These are phyloP conservation scores for Abrostola tripartita DNA, from an alignment of 2,888 invertebrate genomes.

Conservation along the genomic window DNA sequence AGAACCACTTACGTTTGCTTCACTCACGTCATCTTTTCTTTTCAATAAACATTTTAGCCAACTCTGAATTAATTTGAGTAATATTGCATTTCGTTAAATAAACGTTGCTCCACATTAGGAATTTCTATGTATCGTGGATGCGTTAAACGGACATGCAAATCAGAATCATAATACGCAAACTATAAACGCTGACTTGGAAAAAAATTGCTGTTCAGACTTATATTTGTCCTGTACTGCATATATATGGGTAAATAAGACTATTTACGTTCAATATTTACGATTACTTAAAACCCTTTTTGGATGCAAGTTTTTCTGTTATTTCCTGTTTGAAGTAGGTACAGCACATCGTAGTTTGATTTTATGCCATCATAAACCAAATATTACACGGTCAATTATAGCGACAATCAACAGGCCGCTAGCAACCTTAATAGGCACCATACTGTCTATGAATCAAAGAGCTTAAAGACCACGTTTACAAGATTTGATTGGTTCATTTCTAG, in stretches of 20 bases:
- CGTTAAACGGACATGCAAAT: no score
- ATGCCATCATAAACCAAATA: background rate
- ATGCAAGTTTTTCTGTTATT: no score
- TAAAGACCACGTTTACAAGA: background rate
- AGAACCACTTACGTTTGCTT: conserved; percentile 17
- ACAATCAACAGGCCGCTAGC: background rate
- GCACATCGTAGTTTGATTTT: background rate
- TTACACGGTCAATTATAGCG: background rate
- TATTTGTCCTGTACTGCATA: no score
- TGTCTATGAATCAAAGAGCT: conserved; percentile 2
- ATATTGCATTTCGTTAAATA: background rate
- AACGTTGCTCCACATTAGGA: no score
- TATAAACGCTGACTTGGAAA: no score
- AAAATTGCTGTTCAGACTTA: no score
- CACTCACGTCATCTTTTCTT: conserved; percentile 16
- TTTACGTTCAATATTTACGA: no score
- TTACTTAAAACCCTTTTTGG: no score
- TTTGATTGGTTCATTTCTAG: background rate
- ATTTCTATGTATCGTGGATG: no score
- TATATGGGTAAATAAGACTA: no score
- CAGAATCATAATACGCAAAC: no score
- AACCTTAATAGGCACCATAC: conserved; percentile 1
- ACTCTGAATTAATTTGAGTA: background rate
- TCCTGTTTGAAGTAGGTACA: no score
- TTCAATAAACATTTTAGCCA: conserved; percentile 2